These are phyloP conservation scores for Myotis planiceps DNA, from an alignment of 2,797 vertebrate genomes.

Conservation along the genomic window DNA sequence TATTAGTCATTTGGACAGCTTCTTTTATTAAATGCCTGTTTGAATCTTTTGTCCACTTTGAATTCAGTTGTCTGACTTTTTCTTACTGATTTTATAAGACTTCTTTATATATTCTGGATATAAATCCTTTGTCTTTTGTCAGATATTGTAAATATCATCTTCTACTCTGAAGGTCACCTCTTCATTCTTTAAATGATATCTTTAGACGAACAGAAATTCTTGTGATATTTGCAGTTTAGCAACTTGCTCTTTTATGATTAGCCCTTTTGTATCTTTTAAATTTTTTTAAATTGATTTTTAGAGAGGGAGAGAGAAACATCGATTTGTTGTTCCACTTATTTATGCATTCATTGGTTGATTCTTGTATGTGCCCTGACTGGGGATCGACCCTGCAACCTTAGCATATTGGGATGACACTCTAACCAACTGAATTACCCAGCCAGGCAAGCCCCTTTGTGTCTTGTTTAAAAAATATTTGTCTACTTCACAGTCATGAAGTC, in stretches of 20 bases:
- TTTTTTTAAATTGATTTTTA: background rate
- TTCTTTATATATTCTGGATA: background rate
- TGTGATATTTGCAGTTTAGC: background rate
- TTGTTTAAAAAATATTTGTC: too few species aligned
- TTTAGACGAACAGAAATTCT: background rate
- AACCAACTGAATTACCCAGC: background rate
- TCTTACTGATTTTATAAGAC: background rate
- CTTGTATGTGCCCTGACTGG: background rate
- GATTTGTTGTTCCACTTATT: background rate
- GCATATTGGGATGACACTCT: background rate
- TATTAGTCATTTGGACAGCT: background rate
- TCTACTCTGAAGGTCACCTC: background rate
- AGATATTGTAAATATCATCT: background rate
- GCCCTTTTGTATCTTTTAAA: background rate
- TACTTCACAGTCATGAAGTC: too few species aligned
- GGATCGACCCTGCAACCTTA: background rate
- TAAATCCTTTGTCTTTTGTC: background rate
- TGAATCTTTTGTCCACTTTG: background rate
- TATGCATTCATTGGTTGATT: background rate
- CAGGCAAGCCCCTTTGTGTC: background rate
- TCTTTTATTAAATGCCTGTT: slow-evolving; percentile 5
- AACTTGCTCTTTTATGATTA: background rate
- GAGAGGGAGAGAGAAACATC: background rate
- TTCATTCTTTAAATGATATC: background rate
- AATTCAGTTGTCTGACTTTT: background rate